Evolutionary conservation across 2,888 invertebrate genomes (phyloP), one percentile per base, ranked within the genome.

Genomic region (Euplexia lucipara): DNA sequence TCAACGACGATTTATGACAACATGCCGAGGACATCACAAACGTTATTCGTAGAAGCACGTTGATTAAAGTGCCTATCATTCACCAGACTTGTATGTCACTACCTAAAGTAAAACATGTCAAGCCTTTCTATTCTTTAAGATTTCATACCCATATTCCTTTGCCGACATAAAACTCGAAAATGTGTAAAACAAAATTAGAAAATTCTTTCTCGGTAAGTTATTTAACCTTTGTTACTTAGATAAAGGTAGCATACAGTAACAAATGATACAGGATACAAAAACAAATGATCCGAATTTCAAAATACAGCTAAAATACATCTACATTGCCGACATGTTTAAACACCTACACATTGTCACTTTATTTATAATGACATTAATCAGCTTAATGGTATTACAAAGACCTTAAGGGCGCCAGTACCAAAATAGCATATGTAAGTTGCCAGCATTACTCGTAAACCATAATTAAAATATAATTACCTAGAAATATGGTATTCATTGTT

Each of bases 1-100:
- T 75, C 81, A 69, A 67, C 75, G 75, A 81, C 79, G 80, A 88
- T 88, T 88, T 88, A 88, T 86, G 83, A 72, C 69, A 70, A 82
- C 70, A 82, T 69, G 45, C 60, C 71, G 51, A 56, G 39, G 56
- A 70, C 69, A 65, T 79, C 79, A 75, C 63, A 74, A 66, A 69
- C 61, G 70, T 62, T 69, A 69, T 73, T 74, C 53, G 64, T 61
- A 58, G 65, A 58, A 61, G 54, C 45, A 78, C 74, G 79, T 75
- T 82, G 67, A 79, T 82, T 82, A 82, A 79, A 82, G 68, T 75
- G 82, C 70, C 72, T 68, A 82, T 82, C 75, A 75, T 63, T 79
- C 72, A 70, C 56, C 22, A 57, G 45, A 65, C 58, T 48, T 64
- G 37, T 60, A 59, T 34, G 58, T 41, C 39, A 42, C 53, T 63